A percentile compares a stretch with the other conserved stretches of the same genome.
Conservation (phyloP, 1,140 invertebrate genomes). For the Bombus confusus region DNA sequence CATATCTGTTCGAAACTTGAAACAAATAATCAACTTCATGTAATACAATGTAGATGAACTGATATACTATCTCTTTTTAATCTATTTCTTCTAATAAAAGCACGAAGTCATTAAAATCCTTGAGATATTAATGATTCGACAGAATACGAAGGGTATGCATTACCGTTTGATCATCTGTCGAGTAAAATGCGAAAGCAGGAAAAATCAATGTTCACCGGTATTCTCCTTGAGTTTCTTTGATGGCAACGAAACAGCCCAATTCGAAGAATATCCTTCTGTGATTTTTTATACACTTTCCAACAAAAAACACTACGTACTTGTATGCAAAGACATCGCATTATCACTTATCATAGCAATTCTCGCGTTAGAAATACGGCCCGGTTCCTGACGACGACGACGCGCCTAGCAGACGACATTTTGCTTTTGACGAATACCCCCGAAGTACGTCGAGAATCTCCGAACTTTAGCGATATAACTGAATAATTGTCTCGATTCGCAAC, state of each 20-base stretch:
- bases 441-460: constrained; percentile 51
- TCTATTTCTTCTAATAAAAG: too few relatives aligned
- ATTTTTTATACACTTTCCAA: constrained; percentile 19
- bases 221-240: constrained; percentile 16
- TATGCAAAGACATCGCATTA: constrained; percentile 52
- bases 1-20: background rate
- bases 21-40: background rate
- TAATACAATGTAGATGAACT: background rate
- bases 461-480: background rate
- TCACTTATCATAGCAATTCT: constrained; percentile 72
- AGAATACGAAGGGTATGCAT: constrained; percentile 25
- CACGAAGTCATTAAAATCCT: background rate
- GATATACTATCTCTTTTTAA: background rate
- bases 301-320: constrained; percentile 40
- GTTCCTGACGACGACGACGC: constrained; percentile 77
- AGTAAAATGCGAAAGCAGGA: constrained; percentile 60
- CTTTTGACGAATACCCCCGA: constrained; percentile 63
- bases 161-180: constrained; percentile 67
- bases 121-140: background rate
- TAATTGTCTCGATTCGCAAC: background rate
- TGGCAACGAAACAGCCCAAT: constrained; percentile 23
- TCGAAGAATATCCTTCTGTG: constrained; percentile 38
- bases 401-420: constrained; percentile 79
- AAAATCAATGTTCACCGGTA: constrained; percentile 77
- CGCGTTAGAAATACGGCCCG: constrained; percentile 71